These are phyloP conservation scores for Coelopa pilipes DNA, from an alignment of 2,888 invertebrate genomes.

Conservation along the genomic window DNA sequence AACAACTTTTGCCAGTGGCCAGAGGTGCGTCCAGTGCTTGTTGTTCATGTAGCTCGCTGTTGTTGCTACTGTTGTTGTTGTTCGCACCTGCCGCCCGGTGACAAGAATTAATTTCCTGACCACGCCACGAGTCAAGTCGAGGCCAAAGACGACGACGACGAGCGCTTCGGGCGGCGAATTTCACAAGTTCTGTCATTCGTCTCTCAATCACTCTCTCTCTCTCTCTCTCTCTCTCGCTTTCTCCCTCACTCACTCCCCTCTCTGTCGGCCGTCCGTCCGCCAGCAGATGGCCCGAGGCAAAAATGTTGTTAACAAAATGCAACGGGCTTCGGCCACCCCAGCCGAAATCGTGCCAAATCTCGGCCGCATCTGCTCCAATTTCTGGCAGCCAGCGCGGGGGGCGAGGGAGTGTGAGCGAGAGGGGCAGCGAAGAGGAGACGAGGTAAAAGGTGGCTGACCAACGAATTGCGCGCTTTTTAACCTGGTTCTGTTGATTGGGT, in stretches of 20 bases:
- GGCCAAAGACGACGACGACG: background rate
- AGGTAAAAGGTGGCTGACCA: background rate
- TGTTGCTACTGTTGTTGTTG: background rate
- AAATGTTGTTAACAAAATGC: background rate
- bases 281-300: background rate
- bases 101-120: constrained; percentile 24
- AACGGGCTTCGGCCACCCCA: too few relatives aligned
- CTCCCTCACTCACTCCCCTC: too few relatives aligned
- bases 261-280: too few relatives aligned
- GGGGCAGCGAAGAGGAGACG: too few relatives aligned
- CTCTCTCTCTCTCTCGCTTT: too few relatives aligned
- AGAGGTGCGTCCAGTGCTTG: background rate
- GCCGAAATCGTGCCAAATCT: background rate
- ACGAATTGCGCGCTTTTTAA: constrained; percentile 20
- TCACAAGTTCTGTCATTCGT: background rate
- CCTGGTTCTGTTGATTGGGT: background rate
- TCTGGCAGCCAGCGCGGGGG: background rate
- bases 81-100: background rate
- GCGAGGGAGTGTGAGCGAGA: too few relatives aligned
- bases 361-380: constrained; percentile 1
- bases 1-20: too few relatives aligned
- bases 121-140: background rate
- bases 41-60: constrained; percentile 1
- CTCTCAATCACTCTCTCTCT: background rate
- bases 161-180: background rate